Evolutionary conservation across 2,797 vertebrate genomes (phyloP), one percentile per base, ranked within the genome.

Genomic region (Acipenser oxyrinchus): DNA sequence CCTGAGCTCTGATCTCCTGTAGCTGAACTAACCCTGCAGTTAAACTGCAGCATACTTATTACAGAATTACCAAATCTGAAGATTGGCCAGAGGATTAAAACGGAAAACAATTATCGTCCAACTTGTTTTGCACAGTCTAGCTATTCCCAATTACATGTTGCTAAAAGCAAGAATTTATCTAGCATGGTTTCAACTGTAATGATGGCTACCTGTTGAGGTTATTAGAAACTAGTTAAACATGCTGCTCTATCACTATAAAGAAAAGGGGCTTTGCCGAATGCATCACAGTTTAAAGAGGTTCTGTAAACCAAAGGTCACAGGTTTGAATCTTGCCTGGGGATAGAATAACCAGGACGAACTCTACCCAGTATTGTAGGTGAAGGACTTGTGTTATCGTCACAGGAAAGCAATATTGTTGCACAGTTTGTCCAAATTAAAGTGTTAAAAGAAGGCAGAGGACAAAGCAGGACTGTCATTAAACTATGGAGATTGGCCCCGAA

Each of bases 241-340:
- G n/a, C 6, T 9, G 53, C 15, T 18, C 4, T 12, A 37, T 62
- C 60, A 6, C 60, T 18, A 37, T 2, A 9, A 18, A 62, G 60
- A 9, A 37, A 55, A n/a, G n/a, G n/a, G 53, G 53, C 53, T 55
- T 37, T 37, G 37, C 37, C 37, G 37, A 37, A 37, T 37, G 12
- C 11, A 12, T 15, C 48, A 18, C 18, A 10, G 7, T 64, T 82
- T 77, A 82, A 84, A 82, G 79, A 77, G 77, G 76, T 55, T 77
- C 70, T 74, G 75, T 75, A 76, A 77, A 71, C 70, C 70, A 78
- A 81, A 76, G 81, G 81, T 83, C 78, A 49, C 68, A 51, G 80
- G 83, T 83, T 86, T 82, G 86, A 86, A 83, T 79, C 83, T 71
- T 69, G 81, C 81, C 83, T 74, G 71, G 65, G 77, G 85, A 37